phyloP scores from a whole-genome alignment of 2,113 vertebrate genomes.

The Falco punctatus region DNA sequence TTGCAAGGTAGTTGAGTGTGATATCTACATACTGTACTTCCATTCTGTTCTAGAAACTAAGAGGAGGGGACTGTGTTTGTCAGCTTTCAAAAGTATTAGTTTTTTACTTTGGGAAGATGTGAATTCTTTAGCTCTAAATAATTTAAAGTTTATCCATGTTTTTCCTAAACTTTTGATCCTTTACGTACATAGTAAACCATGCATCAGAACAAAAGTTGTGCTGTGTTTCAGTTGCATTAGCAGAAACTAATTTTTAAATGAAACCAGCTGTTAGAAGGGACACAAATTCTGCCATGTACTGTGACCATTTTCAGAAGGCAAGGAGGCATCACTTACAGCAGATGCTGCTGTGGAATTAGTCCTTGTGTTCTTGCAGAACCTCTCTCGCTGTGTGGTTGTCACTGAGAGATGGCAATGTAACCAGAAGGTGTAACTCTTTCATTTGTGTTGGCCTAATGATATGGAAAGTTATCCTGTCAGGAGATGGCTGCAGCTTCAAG shows the following conservation, averaged over 20 bases:
- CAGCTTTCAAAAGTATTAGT: not conserved
- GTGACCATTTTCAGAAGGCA: not conserved
- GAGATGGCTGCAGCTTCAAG: not conserved
- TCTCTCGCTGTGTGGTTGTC: not conserved
- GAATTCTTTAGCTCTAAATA: not conserved
- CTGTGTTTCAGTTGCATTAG: not conserved
- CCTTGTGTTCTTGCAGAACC: not conserved
- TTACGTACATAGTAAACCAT: not conserved
- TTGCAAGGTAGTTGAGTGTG: not conserved
- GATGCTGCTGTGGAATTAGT: not conserved
- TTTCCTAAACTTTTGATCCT: not conserved
- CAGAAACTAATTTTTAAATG: not conserved
- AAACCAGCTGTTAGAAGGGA: not conserved
- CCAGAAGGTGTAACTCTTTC: not conserved
- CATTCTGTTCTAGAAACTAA: not conserved
- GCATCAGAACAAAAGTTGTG: not conserved
- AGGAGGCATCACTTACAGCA: not conserved
- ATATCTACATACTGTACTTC: not conserved
- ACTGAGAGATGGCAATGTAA: not conserved
- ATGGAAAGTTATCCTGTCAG: not conserved
- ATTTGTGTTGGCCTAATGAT: not conserved
- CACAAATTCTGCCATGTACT: not conserved
- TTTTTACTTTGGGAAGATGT: not conserved
- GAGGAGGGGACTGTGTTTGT: not conserved
- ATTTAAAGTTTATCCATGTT: not conserved